Evolutionary conservation across 2,888 invertebrate genomes (phyloP).

Genomic region (Apamea monoglypha): DNA sequence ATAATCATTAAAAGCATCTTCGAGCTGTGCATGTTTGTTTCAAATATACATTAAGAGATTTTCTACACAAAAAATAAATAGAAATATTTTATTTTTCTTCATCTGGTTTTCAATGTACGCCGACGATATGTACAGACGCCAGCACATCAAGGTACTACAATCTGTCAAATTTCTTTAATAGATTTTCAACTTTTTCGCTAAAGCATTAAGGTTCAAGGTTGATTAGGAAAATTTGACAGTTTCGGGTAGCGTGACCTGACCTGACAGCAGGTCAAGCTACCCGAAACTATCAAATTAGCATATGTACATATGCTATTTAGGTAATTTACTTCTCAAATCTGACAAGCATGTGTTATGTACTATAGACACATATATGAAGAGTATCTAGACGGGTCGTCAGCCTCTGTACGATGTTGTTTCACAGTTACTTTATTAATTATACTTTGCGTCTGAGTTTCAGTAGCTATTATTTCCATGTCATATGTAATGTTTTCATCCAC

Average conservation of each 20-base stretch:
- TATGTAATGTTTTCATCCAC: slow-evolving; percentile 13
- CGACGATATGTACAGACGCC: neutral
- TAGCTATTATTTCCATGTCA: slow-evolving; percentile 39
- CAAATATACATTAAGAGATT: neutral
- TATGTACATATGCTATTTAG: neutral
- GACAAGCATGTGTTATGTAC: neutral
- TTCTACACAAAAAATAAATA: neutral
- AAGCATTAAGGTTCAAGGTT: too few species aligned
- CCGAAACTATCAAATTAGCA: too few species aligned
- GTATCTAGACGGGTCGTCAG: slow-evolving; percentile 1
- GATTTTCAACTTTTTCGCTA: too few species aligned
- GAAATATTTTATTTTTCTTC: too few species aligned
- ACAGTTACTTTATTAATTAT: slow-evolving; percentile 42
- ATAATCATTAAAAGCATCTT: neutral
- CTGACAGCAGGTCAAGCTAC: too few species aligned
- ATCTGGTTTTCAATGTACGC: neutral
- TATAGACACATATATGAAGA: neutral
- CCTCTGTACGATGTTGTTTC: slow-evolving; percentile 17
- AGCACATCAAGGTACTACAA: too few species aligned
- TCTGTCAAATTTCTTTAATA: too few species aligned
- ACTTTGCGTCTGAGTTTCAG: slow-evolving; percentile 33
- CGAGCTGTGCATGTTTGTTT: neutral
- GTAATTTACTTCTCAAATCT: neutral
- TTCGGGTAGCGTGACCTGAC: too few species aligned
- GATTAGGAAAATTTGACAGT: too few species aligned